Base-by-base conservation (phyloP, 2,797 vertebrate species). In the Bucorvus abyssinicus region DNA sequence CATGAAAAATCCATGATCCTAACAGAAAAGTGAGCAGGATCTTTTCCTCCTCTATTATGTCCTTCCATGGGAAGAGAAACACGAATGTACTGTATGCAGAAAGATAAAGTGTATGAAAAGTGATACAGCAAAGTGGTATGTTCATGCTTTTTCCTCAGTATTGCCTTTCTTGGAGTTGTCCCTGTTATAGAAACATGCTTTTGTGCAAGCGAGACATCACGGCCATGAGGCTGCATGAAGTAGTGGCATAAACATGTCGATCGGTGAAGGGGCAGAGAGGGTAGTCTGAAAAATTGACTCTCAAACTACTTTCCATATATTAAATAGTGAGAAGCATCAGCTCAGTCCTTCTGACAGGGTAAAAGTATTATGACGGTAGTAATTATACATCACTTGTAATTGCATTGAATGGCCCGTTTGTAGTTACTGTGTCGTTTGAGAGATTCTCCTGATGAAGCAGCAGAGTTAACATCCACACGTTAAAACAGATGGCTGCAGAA, bases 51-150 rank as follows among this genome's bases (percentile, higher is more conserved):
- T 76, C 52, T 29, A 12, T 91, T 70, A 75, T 80, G 71, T 91
- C 79, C 89, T 95, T 87, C 95, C 92, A 86, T 56, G 49, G 80
- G 92, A 97, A 95, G 93, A 69, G 67, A 84, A 95, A 90, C 68
- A 83, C 94, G 89, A 84, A 87, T 89, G 93, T 6, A 52, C n/a
- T 24, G 38, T 71, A 60, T 18, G 29, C 42, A 90, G 42, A 60
- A 60, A 93, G 36, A 53, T 30, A 60, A 85, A 79, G 36, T 2
- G 5, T 4, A 55, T 36, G 73, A 69, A 85, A 85, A 85, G 52
- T 59, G 29, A 77, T 6, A 77, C 29, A 63, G 38, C 74, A 30
- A 84, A 87, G 95, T 22, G 60, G 38, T 61, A 83, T 55, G 60
- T 49, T 77, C 22, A 55, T 85, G 78, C 76, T 83, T 91, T 91